These are phyloP conservation scores for Astyanax mexicanus DNA, from an alignment of 2,797 vertebrate genomes.

Conservation along the genomic window DNA sequence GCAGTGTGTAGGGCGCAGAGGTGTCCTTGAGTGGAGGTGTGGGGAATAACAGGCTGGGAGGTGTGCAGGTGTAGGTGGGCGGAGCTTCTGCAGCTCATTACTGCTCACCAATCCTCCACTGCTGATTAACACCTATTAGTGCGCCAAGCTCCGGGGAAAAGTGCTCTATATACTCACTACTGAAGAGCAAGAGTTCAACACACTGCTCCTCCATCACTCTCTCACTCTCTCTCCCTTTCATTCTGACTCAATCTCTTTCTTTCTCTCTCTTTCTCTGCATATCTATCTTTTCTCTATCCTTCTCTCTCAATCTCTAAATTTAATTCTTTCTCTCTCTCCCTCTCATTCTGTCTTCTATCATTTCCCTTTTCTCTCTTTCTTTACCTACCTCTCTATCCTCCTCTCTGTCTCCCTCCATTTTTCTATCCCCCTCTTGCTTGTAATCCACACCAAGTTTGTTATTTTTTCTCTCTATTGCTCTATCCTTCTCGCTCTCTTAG, in stretches of 20 bases:
- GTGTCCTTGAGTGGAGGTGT: conserved; percentile 14
- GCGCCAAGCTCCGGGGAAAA: background rate
- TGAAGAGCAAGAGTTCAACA: background rate
- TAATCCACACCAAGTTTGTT: no score
- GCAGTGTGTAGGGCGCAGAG: background rate
- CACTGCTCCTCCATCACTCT: background rate
- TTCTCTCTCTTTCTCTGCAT: background rate
- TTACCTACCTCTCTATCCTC: no score
- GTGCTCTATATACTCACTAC: background rate
- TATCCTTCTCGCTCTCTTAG: no score
- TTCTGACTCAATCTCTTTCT: background rate
- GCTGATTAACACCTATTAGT: conserved; percentile 43
- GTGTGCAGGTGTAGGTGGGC: background rate
- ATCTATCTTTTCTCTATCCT: no score
- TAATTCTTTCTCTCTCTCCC: background rate
- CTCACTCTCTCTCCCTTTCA: no score
- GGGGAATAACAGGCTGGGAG: background rate
- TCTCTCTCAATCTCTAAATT: no score
- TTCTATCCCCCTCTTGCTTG: no score
- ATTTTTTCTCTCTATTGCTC: no score
- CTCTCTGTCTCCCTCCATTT: no score
- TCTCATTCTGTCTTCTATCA: background rate
- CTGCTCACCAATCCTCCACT: conserved; percentile 12
- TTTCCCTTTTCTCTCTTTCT: no score
- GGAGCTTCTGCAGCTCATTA: conserved; percentile 36